phyloP scores from a whole-genome alignment of 2,113 vertebrate species.

The Sitta europaea region DNA sequence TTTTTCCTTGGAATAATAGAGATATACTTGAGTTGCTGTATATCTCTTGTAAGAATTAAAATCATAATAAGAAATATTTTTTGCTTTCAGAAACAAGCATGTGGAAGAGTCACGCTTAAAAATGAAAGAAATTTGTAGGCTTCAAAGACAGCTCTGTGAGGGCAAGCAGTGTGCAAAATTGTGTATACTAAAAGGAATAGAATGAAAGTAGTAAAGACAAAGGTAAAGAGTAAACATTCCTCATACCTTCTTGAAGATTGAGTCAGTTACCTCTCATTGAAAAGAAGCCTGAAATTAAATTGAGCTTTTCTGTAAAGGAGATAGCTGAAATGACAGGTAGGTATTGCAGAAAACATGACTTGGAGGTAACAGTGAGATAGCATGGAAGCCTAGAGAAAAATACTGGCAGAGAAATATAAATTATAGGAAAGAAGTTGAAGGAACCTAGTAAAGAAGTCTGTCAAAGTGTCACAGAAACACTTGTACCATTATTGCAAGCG shows the following conservation, averaged over 20 bases:
- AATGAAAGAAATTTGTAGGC: background rate
- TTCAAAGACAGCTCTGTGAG: background rate
- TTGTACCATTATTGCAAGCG: fast-evolving
- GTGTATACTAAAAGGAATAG: background rate
- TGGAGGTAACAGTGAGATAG: background rate
- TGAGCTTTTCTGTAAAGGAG: background rate
- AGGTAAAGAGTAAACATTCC: background rate
- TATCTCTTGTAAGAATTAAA: background rate
- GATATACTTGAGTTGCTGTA: background rate
- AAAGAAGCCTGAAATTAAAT: background rate
- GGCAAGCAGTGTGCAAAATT: background rate
- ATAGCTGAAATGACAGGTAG: background rate
- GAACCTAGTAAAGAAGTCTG: background rate
- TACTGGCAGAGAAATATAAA: background rate
- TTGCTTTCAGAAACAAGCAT: background rate
- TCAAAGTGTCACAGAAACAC: background rate
- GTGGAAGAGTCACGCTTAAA: background rate
- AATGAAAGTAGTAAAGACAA: background rate
- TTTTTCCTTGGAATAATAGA: background rate
- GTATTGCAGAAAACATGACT: background rate
- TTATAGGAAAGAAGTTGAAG: background rate
- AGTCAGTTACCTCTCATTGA: background rate
- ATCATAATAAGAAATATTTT: background rate
- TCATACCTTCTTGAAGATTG: background rate
- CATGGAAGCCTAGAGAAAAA: background rate